Percentiles rank a stretch among this genome's conserved stretches.
Conservation (phyloP, 2,888 invertebrate species). For the Nomada fabriciana region DNA sequence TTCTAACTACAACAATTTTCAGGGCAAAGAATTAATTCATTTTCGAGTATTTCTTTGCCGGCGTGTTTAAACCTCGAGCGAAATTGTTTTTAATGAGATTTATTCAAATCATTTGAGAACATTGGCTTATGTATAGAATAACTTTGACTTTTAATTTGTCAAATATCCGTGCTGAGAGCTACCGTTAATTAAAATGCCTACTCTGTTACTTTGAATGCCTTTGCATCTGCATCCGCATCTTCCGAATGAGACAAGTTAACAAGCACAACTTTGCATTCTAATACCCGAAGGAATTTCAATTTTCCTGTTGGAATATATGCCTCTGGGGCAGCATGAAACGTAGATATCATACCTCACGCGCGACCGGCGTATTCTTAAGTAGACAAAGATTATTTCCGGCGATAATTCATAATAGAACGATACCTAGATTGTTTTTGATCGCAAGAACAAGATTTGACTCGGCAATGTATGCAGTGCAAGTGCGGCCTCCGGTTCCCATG, state of each 20-base stretch:
- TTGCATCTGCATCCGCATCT: background rate
- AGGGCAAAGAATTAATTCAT: no score
- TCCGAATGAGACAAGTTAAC: background rate
- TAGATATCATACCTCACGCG: background rate
- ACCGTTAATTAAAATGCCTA: background rate
- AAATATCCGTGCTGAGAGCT: background rate
- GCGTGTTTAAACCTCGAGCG: no score
- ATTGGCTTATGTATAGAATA: no score
- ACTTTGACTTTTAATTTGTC: no score
- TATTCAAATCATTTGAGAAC: no score
- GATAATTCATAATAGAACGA: slow-evolving; percentile 36
- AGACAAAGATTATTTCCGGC: slow-evolving; percentile 18
- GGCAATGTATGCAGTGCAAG: slow-evolving; percentile 54
- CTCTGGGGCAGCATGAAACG: background rate
- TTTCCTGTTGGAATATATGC: slow-evolving; percentile 1
- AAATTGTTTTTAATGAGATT: no score
- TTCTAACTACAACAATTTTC: no score
- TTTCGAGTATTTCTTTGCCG: no score
- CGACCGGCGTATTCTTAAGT: background rate
- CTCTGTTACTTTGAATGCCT: background rate
- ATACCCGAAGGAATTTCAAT: background rate
- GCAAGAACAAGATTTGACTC: slow-evolving; percentile 36
- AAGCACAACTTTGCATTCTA: background rate
- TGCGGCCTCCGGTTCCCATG: slow-evolving; percentile 49
- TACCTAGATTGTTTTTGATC: slow-evolving; percentile 41